These are phyloP conservation scores for Stenoptilia bipunctidactyla DNA, from an alignment of 2,888 invertebrate species.

Conservation along the genomic window DNA sequence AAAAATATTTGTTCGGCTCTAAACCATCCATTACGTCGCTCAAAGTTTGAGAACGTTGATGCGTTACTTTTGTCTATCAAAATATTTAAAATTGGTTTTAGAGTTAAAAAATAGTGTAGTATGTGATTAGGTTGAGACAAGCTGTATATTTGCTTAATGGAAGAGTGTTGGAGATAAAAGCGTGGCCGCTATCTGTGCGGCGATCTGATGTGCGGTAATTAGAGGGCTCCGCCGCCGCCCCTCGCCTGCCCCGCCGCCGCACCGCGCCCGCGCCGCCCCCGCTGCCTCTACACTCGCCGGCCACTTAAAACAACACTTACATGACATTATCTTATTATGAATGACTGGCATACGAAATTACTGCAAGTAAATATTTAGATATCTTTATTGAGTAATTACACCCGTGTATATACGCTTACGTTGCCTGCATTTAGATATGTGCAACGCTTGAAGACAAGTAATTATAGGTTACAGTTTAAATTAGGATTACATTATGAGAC, in stretches of 20 bases:
- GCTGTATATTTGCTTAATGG: constrained; percentile 70
- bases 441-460: not conserved
- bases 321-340: constrained; percentile 37
- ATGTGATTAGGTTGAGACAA: constrained; percentile 55
- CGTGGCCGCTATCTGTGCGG: constrained; percentile 55
- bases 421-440: too few relatives aligned
- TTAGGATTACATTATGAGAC: too few relatives aligned
- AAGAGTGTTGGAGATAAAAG: constrained; percentile 65
- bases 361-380: constrained; percentile 16
- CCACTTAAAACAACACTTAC: constrained; percentile 61
- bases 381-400: not conserved
- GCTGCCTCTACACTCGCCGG: constrained; percentile 40
- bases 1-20: constrained; percentile 36
- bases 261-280: constrained; percentile 27
- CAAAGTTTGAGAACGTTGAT: too few relatives aligned
- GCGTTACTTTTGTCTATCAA: constrained; percentile 65
- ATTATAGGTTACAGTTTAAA: constrained; percentile 5
- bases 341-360: constrained; percentile 17
- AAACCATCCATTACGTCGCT: not conserved
- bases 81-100: constrained; percentile 65
- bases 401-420: not conserved
- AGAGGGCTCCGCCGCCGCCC: constrained; percentile 35
- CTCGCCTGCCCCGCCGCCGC: constrained; percentile 38
- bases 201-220: constrained; percentile 49
- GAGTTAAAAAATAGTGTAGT: constrained; percentile 56